Percentiles rank a stretch among this genome's conserved stretches.
Evolutionary conservation across 2,888 invertebrate species (phyloP).

Genomic region (Blomia tropicalis): DNA sequence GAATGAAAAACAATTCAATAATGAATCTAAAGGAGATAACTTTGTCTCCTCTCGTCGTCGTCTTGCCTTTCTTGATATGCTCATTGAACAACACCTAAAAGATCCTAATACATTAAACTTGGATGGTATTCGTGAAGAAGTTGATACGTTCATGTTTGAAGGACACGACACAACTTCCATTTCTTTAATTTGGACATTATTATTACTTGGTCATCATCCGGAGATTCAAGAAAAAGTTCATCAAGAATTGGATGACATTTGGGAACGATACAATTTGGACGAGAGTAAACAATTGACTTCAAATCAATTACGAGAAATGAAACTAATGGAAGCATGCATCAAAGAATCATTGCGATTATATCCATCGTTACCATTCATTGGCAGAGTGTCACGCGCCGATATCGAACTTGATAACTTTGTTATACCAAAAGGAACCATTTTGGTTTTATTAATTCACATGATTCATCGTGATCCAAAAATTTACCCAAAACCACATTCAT

Average conservation of each 20-base stretch:
- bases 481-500: conserved; percentile 37
- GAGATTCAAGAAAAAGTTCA: conserved; percentile 27
- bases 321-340: conserved; percentile 37
- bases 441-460: conserved; percentile 31
- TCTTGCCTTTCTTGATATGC: conserved; percentile 39
- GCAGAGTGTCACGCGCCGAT: conserved; percentile 34
- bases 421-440: conserved; percentile 33
- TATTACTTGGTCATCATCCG: conserved; percentile 28
- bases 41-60: conserved; percentile 25
- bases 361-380: conserved; percentile 37
- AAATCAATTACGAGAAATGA: conserved; percentile 34
- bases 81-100: conserved; percentile 34
- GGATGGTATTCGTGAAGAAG: conserved; percentile 40
- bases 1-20: not conserved
- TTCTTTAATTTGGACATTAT: conserved; percentile 29
- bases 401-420: conserved; percentile 31
- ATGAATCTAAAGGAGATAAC: not conserved
- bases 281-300: not conserved
- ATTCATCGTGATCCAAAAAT: conserved; percentile 32
- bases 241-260: conserved; percentile 28
- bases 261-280: conserved; percentile 1
- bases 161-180: conserved; percentile 30
- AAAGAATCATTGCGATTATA: conserved; percentile 36
- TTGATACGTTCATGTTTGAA: conserved; percentile 35
- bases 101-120: conserved; percentile 30